Evolutionary conservation across 2,797 vertebrate species (phyloP).

Genomic region (Peromyscus eremicus): DNA sequence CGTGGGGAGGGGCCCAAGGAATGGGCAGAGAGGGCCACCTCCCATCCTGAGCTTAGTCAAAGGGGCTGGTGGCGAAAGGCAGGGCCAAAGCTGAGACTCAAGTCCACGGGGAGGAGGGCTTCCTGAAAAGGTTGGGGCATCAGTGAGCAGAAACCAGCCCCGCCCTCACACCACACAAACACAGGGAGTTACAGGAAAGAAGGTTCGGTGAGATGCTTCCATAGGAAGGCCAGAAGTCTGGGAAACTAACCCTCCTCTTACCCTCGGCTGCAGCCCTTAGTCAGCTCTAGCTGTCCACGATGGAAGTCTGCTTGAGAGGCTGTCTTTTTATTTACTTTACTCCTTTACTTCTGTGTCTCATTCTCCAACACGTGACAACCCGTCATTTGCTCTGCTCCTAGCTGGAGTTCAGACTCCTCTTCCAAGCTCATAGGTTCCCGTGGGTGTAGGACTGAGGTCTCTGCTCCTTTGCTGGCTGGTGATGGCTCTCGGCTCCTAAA

Average conservation of each 20-base stretch:
- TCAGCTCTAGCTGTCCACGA: not conserved
- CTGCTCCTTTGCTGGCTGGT: not conserved
- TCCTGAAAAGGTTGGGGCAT: not conserved
- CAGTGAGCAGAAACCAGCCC: not conserved
- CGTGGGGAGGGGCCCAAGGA: not conserved
- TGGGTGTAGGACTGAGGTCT: not conserved
- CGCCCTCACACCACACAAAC: not conserved
- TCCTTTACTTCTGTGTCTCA: conserved; percentile 4
- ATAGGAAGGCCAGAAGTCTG: not conserved
- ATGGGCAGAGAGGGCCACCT: not conserved
- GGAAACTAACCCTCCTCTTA: not conserved
- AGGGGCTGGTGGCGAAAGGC: not conserved
- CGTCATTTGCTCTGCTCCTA: not conserved
- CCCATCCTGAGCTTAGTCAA: not conserved
- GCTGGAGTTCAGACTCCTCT: not conserved
- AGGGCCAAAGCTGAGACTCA: not conserved
- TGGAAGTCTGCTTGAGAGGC: not conserved
- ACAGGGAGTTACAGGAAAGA: not conserved
- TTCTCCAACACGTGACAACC: not conserved
- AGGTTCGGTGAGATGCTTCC: not conserved
- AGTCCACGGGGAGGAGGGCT: not conserved
- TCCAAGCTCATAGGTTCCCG: not conserved
- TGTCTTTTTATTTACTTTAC: not conserved
- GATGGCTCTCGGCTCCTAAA: not conserved
- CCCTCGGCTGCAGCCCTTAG: not conserved